Percentiles rank a stretch among this genome's conserved stretches.
Evolutionary conservation across 2,888 invertebrate genomes (phyloP).

Genomic region (Epiblema foenella): DNA sequence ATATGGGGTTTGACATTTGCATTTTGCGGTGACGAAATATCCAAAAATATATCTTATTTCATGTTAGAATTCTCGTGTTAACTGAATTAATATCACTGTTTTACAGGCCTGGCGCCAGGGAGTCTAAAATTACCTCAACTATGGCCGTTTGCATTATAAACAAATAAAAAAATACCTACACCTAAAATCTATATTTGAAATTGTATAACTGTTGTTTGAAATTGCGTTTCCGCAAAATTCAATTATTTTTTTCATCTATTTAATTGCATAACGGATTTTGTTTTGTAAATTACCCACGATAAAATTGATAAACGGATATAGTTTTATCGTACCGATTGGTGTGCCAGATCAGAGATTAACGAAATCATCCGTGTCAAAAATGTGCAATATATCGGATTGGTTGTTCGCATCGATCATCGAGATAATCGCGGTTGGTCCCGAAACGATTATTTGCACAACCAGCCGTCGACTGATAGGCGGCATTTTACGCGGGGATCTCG

Average conservation of each 20-base stretch:
- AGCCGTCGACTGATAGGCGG: constrained; percentile 56
- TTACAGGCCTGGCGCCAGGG: too few relatives aligned
- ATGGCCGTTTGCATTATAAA: too few relatives aligned
- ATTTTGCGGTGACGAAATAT: background rate
- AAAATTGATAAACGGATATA: constrained; percentile 10
- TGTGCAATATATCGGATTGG: constrained; percentile 60
- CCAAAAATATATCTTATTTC: background rate
- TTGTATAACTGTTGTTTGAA: constrained; percentile 4
- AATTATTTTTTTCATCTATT: constrained; percentile 29
- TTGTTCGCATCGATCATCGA: constrained; percentile 61
- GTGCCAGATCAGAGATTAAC: constrained; percentile 38
- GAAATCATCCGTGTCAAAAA: constrained; percentile 43
- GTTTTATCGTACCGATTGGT: constrained; percentile 23
- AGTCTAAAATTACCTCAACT: too few relatives aligned
- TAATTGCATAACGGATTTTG: constrained; percentile 6
- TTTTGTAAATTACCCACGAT: background rate
- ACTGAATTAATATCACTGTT: background rate
- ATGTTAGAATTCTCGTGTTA: background rate
- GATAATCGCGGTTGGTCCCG: constrained; percentile 67
- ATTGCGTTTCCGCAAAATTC: constrained; percentile 11
- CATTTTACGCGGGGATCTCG: constrained; percentile 58
- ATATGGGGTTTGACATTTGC: constrained; percentile 53
- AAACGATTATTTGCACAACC: constrained; percentile 65
- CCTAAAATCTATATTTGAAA: background rate
- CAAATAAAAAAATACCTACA: too few relatives aligned